phyloP scores from a whole-genome alignment of 2,797 vertebrate species.

The Fistularia commersonii region DNA sequence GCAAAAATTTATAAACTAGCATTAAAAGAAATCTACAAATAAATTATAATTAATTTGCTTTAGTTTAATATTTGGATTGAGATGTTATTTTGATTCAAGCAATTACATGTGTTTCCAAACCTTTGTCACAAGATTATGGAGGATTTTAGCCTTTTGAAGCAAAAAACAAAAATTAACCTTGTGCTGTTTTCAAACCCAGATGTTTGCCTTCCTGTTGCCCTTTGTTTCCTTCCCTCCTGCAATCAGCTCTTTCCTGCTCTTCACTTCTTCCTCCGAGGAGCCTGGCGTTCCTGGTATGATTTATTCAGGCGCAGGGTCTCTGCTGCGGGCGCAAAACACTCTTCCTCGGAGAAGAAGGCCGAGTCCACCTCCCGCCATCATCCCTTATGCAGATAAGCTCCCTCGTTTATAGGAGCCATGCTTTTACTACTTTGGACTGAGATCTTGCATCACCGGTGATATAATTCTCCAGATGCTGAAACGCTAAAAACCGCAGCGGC shows the following conservation, averaged over 20 bases:
- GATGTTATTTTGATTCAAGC: too few relatives aligned
- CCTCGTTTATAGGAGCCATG: slow-evolving; percentile 25
- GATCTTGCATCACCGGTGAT: slow-evolving; percentile 13
- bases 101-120: too few relatives aligned
- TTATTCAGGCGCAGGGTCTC: slow-evolving; percentile 53
- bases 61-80: too few relatives aligned
- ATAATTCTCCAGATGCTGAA: background rate
- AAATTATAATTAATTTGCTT: too few relatives aligned
- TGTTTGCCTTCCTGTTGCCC: too few relatives aligned
- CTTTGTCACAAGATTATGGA: too few relatives aligned
- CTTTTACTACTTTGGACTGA: slow-evolving; percentile 3
- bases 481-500: background rate
- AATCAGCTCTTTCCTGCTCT: slow-evolving; percentile 2
- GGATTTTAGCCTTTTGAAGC: too few relatives aligned
- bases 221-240: background rate
- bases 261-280: slow-evolving; percentile 40
- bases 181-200: too few relatives aligned
- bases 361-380: slow-evolving; percentile 38
- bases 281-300: slow-evolving; percentile 52
- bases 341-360: slow-evolving; percentile 34
- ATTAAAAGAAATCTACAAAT: too few relatives aligned
- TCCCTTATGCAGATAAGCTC: slow-evolving; percentile 46
- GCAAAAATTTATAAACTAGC: too few relatives aligned
- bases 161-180: too few relatives aligned
- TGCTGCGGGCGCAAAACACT: slow-evolving; percentile 49